These are phyloP conservation scores for Lithobates pipiens DNA, from an alignment of 2,797 vertebrate genomes.

Conservation along the genomic window DNA sequence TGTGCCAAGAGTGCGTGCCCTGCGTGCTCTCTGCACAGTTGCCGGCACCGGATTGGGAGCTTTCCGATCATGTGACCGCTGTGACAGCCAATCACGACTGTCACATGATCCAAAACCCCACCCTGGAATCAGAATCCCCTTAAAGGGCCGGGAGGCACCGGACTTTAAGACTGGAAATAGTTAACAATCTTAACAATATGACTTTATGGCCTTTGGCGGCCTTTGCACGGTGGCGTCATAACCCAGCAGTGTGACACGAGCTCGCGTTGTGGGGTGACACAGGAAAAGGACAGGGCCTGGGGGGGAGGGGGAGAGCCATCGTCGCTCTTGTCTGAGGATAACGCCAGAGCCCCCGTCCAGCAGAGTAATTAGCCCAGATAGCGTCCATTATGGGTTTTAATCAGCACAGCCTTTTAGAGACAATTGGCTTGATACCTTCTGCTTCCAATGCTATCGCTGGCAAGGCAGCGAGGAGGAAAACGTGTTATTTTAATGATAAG, in stretches of 20 bases:
- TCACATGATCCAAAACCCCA: too few species aligned
- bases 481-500: slow-evolving; percentile 53
- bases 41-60: too few species aligned
- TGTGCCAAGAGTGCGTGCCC: too few species aligned
- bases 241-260: neutral
- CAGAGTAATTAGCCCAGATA: neutral
- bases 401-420: slow-evolving; percentile 25
- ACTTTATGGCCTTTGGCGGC: neutral
- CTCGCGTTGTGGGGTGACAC: neutral
- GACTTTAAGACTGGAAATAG: neutral
- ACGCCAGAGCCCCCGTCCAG: neutral
- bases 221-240: slow-evolving; percentile 31
- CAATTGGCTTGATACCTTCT: slow-evolving; percentile 20
- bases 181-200: slow-evolving; percentile 10
- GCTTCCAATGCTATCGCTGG: neutral
- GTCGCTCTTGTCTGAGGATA: neutral
- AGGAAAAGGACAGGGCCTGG: neutral
- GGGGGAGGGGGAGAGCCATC: too few species aligned
- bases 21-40: too few species aligned
- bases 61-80: too few species aligned
- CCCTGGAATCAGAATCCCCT: too few species aligned
- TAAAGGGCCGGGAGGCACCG: too few species aligned
- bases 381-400: slow-evolving; percentile 26
- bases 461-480: slow-evolving; percentile 7
- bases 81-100: too few species aligned